These are phyloP conservation scores for Drosophila triauraria DNA, from an alignment of 1,140 invertebrate genomes.

Conservation along the genomic window DNA sequence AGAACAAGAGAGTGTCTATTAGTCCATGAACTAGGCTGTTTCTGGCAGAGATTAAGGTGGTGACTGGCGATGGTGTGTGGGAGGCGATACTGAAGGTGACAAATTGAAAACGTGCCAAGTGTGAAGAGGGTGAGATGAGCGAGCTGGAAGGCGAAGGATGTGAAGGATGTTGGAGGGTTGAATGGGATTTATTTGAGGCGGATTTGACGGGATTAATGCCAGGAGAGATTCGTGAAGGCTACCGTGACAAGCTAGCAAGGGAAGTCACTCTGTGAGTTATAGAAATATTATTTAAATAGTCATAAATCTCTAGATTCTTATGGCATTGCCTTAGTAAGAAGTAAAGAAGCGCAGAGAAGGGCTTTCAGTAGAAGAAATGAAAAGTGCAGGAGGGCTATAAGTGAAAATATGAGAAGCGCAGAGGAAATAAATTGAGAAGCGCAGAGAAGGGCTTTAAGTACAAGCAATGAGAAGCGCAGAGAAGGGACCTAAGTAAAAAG, in stretches of 20 bases:
- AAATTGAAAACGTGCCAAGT: slow-evolving; percentile 55
- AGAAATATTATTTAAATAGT: neutral
- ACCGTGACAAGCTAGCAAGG: neutral
- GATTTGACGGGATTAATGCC: neutral
- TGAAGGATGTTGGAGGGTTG: neutral
- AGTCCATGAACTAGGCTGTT: neutral
- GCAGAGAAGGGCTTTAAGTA: no score
- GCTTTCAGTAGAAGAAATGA: no score
- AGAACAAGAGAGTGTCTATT: neutral
- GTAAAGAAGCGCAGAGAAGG: no score
- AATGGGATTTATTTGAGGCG: neutral
- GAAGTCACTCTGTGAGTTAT: neutral
- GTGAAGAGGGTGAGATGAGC: neutral
- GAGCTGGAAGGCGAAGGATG: neutral
- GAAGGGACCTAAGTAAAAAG: no score
- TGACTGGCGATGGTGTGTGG: neutral
- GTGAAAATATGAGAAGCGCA: no score
- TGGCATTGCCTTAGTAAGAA: no score
- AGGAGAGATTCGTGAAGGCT: neutral
- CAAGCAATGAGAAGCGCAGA: no score
- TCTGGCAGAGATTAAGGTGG: neutral
- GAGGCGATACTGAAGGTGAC: slow-evolving; percentile 19
- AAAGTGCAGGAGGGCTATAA: no score
- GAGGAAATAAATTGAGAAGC: no score
- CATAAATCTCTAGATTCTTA: no score